Evolutionary conservation across 2,797 vertebrate species (phyloP), one percentile per base, ranked within the genome.

Genomic region (Thripadectes ignobilis): DNA sequence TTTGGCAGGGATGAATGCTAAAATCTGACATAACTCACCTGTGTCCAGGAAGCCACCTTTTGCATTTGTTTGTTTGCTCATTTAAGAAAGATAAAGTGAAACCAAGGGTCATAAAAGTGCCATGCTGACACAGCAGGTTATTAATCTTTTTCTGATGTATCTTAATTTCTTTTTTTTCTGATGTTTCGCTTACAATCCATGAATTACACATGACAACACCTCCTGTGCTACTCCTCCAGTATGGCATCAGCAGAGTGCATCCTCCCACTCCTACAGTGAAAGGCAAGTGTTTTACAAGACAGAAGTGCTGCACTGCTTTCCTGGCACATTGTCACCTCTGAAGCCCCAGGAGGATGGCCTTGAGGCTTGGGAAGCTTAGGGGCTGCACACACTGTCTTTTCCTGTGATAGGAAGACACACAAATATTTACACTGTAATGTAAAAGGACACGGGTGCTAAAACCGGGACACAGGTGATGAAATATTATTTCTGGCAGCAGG

Each of bases 231-330:
- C 41, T n/a, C 36, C 48, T 46, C 39, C 2, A 3, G 22, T 19
- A 43, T 2, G 3, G 30, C n/a, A 54, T 55, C 39, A 59, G n/a
- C 7, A 36, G 68, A 52, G 68, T 0, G 1, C 26, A 39, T 55
- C 22, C 73, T 79, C 29, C 39, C 34, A 21, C 54, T 77, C 61
- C 20, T 51, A 6, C 46, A 75, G 36, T 14, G n/a, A 30, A 79
- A 45, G n/a, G 51, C 61, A 73, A 36, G 34, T 34, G 34, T 34
- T 73, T 43, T 39, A 51, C 27, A 67, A 46, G 73, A 34, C 32
- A 58, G 62, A 41, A 36, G 59, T 0, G 0, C 27, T 46, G 38
- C 9, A 43, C 1, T 1, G 23, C 16, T 73, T 62, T 81, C 61
- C 49, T 63, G 72, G 46, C 20, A n/a, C 10, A 15, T 41, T 32